These are phyloP conservation scores for Trichonephila clavata DNA, from an alignment of 1,140 invertebrate genomes.

Conservation along the genomic window DNA sequence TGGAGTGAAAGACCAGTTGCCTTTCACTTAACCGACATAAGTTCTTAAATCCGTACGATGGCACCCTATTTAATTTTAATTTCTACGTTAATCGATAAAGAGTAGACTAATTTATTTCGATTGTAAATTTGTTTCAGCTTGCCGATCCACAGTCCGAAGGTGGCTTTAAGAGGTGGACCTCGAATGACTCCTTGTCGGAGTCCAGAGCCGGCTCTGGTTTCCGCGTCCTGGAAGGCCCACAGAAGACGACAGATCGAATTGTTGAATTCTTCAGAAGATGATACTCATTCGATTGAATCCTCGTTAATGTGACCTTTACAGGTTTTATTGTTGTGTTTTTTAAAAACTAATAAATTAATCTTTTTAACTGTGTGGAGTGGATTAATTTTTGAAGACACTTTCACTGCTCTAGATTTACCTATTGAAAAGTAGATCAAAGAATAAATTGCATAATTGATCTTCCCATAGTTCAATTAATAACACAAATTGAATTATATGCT, in stretches of 20 bases:
- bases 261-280: conserved; percentile 31
- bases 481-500: too few species aligned
- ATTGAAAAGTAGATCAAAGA: too few species aligned
- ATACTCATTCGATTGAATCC: background rate
- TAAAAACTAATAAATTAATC: conserved; percentile 14
- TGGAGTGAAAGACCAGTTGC: too few species aligned
- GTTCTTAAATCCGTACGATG: too few species aligned
- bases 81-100: too few species aligned
- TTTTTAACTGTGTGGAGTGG: background rate
- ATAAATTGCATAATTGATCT: too few species aligned
- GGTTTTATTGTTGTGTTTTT: conserved; percentile 16
- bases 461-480: too few species aligned
- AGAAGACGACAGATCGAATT: background rate
- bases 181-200: conserved; percentile 30
- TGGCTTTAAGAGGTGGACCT: conserved; percentile 48
- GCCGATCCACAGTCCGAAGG: background rate
- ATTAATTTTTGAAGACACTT: background rate
- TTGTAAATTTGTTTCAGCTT: background rate
- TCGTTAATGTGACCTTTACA: background rate
- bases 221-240: background rate
- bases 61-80: too few species aligned
- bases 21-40: too few species aligned
- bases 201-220: conserved; percentile 66
- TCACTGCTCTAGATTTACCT: too few species aligned
- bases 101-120: too few species aligned